These are phyloP conservation scores for Periphyllus acericola DNA, from an alignment of 2,888 invertebrate species.

Conservation along the genomic window DNA sequence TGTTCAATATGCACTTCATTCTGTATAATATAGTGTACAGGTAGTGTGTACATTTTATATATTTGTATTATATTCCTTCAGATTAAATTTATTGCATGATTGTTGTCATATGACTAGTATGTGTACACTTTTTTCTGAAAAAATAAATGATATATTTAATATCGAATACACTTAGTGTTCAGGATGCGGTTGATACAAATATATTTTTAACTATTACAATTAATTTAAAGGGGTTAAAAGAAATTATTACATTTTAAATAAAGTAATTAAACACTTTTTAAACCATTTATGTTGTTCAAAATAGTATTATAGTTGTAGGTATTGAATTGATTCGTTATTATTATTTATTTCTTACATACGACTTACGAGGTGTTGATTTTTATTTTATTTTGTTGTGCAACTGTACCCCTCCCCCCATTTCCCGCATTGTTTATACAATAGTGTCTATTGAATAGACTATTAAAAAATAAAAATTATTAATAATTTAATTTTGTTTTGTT, in stretches of 20 bases:
- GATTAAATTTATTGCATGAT: neutral
- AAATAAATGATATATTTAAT: neutral
- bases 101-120: neutral
- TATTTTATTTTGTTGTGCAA: neutral
- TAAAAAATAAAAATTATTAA: neutral
- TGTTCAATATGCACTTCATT: neutral
- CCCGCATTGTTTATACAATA: too few relatives aligned
- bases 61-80: neutral
- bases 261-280: neutral
- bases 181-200: neutral
- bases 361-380: too few relatives aligned
- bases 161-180: neutral
- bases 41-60: too few relatives aligned
- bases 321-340: neutral
- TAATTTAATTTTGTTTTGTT: constrained; percentile 66
- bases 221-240: too few relatives aligned
- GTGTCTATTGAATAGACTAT: too few relatives aligned
- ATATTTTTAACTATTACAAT: neutral
- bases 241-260: neutral
- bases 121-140: neutral
- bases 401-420: too few relatives aligned
- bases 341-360: neutral
- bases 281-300: neutral
- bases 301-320: neutral
- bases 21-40: too few relatives aligned